phyloP scores from a whole-genome alignment of 2,888 invertebrate genomes.

The Andrena marginata region DNA sequence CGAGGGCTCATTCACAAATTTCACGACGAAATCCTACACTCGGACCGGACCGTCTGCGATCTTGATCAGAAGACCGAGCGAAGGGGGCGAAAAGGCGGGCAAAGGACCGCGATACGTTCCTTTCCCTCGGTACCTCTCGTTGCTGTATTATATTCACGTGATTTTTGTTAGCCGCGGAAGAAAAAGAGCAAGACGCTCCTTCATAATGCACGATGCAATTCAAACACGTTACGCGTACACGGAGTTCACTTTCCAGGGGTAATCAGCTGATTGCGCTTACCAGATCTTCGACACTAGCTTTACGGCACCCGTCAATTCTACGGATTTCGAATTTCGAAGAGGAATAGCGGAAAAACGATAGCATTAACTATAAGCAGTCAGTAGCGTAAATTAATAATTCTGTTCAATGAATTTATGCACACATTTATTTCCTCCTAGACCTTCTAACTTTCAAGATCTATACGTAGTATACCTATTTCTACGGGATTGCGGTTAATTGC shows the following conservation, averaged over 20 bases:
- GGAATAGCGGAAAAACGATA: too few relatives aligned
- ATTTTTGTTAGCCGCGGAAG: slow-evolving; percentile 11
- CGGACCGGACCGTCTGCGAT: slow-evolving; percentile 68
- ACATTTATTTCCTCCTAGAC: too few relatives aligned
- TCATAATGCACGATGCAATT: slow-evolving; percentile 36
- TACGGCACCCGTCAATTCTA: too few relatives aligned
- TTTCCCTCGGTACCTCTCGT: slow-evolving; percentile 34
- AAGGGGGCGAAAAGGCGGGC: slow-evolving; percentile 33
- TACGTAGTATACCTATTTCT: too few relatives aligned
- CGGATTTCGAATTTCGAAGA: too few relatives aligned
- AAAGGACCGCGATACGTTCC: slow-evolving; percentile 28
- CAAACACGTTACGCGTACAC: slow-evolving; percentile 33
- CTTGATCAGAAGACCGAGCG: slow-evolving; percentile 56
- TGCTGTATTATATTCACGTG: slow-evolving; percentile 38
- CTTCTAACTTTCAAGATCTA: too few relatives aligned
- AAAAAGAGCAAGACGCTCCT: slow-evolving; percentile 4
- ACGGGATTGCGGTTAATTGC: too few relatives aligned
- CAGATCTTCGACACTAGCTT: slow-evolving; percentile 1
- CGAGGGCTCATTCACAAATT: slow-evolving; percentile 73
- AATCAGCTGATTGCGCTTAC: slow-evolving; percentile 52
- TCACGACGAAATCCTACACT: slow-evolving; percentile 74
- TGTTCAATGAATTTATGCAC: too few relatives aligned
- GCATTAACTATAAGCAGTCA: too few relatives aligned
- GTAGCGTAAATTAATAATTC: too few relatives aligned
- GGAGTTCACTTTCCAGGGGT: slow-evolving; percentile 30